Evolutionary conservation across 2,888 invertebrate genomes (phyloP), one percentile per base, ranked within the genome.

Genomic region (Aleiodes leptofemur): DNA sequence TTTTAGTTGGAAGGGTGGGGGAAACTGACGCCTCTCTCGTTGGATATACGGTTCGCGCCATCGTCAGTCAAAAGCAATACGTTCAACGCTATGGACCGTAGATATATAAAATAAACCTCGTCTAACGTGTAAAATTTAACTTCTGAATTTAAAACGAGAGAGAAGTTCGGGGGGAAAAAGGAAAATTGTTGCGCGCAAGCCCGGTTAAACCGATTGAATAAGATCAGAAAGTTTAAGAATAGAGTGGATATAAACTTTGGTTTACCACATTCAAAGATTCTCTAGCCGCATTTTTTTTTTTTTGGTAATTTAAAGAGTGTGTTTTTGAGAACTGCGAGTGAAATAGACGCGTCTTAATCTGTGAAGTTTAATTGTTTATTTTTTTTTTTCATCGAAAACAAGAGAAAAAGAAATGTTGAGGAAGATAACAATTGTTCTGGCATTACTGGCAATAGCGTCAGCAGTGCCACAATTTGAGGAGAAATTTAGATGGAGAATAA

Each of bases 401-500:
- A 71, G 9, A 11, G 4, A 74, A 73, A 61, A 11, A 6, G 73
- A 73, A 61, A 82, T 77, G 81, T 31, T 80, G 61, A 68, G 66
- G 61, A 69, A 64, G 59, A 69, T 81, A 64, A n/a, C 73, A 59
- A 11, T 79, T 8, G n/a, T 80, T 11, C 55, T 82, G 5, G 70
- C 78, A 34, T 56, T 81, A 6, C 11, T 81, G 48, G 68, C 78
- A 13, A 69, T 73, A 11, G 72, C 79, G 1, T 56, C 79, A 29
- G 78, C 74, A 3, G 43, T 59, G 14, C 80, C 80, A 29, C 87
- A 82, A 85, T 94, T 95, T 88, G 91, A 92, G 76, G 94, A 94
- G 48, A 91, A 93, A 76, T 94, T 94, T 89, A 94, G 95, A 90
- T 95, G 95, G 95, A 93, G 92, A 85, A 91, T 91, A 78, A 90